A percentile compares a stretch with the other conserved stretches of the same genome.
These are phyloP conservation scores for Lobophora halterata DNA, from an alignment of 2,888 invertebrate species.

Conservation along the genomic window DNA sequence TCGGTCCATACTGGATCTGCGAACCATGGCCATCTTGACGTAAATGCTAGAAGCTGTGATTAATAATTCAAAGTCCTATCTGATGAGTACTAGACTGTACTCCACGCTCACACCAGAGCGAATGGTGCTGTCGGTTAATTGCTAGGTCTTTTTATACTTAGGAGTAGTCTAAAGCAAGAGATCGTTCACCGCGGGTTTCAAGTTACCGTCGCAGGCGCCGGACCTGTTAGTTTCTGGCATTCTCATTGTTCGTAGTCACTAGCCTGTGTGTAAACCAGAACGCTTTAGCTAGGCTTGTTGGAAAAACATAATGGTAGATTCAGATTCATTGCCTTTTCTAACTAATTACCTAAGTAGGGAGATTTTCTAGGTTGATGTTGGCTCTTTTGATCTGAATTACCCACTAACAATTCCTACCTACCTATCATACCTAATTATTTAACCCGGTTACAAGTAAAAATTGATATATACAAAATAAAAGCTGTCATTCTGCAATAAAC, in stretches of 20 bases:
- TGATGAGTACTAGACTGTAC: slow-evolving; percentile 61
- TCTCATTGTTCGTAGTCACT: slow-evolving; percentile 62
- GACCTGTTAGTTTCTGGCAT: slow-evolving; percentile 49
- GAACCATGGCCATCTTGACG: slow-evolving; percentile 63
- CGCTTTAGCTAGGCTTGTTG: slow-evolving; percentile 24
- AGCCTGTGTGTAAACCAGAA: slow-evolving; percentile 54
- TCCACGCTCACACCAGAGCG: slow-evolving; percentile 70
- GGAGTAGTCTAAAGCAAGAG: slow-evolving; percentile 35
- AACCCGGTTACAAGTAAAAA: too few relatives aligned
- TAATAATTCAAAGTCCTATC: slow-evolving; percentile 40
- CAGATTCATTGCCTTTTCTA: too few relatives aligned
- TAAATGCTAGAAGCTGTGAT: slow-evolving; percentile 35
- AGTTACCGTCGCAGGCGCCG: slow-evolving; percentile 59
- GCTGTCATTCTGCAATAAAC: too few relatives aligned
- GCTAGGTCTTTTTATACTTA: slow-evolving; percentile 60
- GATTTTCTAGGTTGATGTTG: too few relatives aligned
- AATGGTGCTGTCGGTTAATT: slow-evolving; percentile 51
- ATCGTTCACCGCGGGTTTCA: slow-evolving; percentile 68
- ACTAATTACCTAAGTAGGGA: too few relatives aligned
- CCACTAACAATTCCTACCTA: too few relatives aligned
- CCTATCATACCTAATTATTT: too few relatives aligned
- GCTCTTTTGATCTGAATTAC: too few relatives aligned
- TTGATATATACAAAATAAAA: too few relatives aligned
- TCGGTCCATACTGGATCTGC: slow-evolving; percentile 73
- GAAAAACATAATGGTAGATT: too few relatives aligned